phyloP scores from a whole-genome alignment of 2,113 vertebrate species.

The Glareola pratincola region DNA sequence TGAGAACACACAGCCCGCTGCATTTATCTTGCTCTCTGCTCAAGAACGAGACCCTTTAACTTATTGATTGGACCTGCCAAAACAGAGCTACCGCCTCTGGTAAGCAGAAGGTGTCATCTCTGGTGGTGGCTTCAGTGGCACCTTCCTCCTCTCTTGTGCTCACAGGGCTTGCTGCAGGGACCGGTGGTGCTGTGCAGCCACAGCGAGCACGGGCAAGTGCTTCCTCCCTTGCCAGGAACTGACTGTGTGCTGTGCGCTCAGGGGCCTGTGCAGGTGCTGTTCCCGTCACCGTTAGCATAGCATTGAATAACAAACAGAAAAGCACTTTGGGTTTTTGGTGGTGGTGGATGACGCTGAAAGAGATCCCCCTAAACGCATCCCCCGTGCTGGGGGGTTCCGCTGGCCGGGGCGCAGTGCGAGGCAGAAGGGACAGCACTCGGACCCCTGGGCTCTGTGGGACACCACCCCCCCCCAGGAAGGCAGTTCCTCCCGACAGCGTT shows the following conservation, averaged over 20 bases:
- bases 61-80: background rate
- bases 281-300: fast-evolving
- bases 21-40: background rate
- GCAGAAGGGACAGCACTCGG: background rate
- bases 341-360: background rate
- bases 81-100: background rate
- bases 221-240: background rate
- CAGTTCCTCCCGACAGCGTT: background rate
- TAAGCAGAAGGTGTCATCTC: background rate
- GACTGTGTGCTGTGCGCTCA: fast-evolving
- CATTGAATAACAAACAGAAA: background rate
- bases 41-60: background rate
- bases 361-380: background rate
- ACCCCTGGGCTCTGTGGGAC: background rate
- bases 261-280: background rate
- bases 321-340: background rate
- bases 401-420: fast-evolving
- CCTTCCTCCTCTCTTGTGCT: background rate
- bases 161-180: background rate
- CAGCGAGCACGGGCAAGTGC: fast-evolving
- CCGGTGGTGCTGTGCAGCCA: background rate
- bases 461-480: fast-evolving
- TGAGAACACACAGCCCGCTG: background rate
- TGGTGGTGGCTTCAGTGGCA: background rate
- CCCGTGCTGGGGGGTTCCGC: fast-evolving